A percentile compares a stretch with the other conserved stretches of the same genome.
Conservation (phyloP, 1,140 invertebrate genomes). For the Atopsyche davidsoni region DNA sequence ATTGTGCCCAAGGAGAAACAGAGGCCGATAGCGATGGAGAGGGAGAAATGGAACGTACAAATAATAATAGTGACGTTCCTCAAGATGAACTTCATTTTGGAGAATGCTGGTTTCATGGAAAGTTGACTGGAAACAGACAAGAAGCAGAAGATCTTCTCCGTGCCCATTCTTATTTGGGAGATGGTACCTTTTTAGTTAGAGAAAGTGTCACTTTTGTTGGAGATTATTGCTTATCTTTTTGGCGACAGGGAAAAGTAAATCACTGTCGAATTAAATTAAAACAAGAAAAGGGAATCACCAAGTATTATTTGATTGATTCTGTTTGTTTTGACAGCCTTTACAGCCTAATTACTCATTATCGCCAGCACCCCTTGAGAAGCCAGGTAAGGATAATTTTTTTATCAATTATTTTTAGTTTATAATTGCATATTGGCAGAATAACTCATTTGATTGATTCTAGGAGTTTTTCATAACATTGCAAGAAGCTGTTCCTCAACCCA, state of each 20-base stretch:
- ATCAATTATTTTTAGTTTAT: slow-evolving; percentile 7
- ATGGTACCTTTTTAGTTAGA: slow-evolving; percentile 92
- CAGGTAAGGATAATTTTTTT: slow-evolving; percentile 48
- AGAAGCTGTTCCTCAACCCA: slow-evolving; percentile 91
- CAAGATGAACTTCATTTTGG: slow-evolving; percentile 89
- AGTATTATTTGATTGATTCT: slow-evolving; percentile 87
- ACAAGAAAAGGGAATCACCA: slow-evolving; percentile 81
- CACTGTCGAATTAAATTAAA: slow-evolving; percentile 89
- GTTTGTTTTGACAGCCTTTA: slow-evolving; percentile 90
- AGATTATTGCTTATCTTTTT: slow-evolving; percentile 93
- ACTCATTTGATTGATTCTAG: slow-evolving; percentile 34
- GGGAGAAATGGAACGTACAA: slow-evolving; percentile 34
- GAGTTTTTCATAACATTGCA: slow-evolving; percentile 83
- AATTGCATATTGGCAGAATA: neutral
- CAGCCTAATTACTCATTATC: slow-evolving; percentile 86
- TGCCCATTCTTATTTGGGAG: slow-evolving; percentile 78
- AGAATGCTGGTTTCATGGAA: slow-evolving; percentile 95
- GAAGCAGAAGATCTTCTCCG: slow-evolving; percentile 73
- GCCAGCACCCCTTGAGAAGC: slow-evolving; percentile 77
- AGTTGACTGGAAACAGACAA: slow-evolving; percentile 63
- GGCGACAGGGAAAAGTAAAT: slow-evolving; percentile 81
- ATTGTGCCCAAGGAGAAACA: slow-evolving; percentile 51
- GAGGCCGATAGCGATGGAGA: slow-evolving; percentile 57
- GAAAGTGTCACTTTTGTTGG: slow-evolving; percentile 95
- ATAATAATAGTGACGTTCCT: slow-evolving; percentile 38